Evolutionary conservation across 2,113 vertebrate species (phyloP), one percentile per base, ranked within the genome.

Genomic region (Actinemys pallida): DNA sequence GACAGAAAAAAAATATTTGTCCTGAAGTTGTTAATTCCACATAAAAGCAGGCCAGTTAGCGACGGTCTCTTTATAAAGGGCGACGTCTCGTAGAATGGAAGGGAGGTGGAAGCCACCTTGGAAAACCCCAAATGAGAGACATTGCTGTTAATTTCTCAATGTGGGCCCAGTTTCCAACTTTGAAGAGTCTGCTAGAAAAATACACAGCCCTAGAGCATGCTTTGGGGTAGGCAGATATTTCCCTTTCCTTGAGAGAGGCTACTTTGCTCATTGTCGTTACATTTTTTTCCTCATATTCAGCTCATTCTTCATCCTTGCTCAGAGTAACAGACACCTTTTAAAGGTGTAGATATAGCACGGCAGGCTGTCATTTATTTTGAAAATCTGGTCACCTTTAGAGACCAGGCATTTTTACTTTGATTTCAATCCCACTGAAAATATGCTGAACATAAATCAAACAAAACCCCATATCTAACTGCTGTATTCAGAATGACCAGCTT

Each of bases 161-260:
- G 53, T 13, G 39, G 19, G 35, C 4, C 39, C 56, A 6, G 19
- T n/a, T 11, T 52, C 3, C 25, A 17, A 29, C 54, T 56, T 39
- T 16, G 5, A 27, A 14, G 10, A 11, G n/a, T 11, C 11, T 19
- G 25, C 24, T 54, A 92, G 59, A 90, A 56, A 78, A 6, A 10
- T 4, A 5, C 53, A n/a, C 54, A 0, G 0, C 3, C 22, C 20
- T 84, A 72, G 11, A 53, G 12, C 9, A 4, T 22, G 4, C 25
- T 19, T 0, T n/a, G 8, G 56, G 6, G 35, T 81, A 75, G 45
- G 20, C 57, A 80, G 59, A 47, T 13, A 39, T 29, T 39, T 62
- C 78, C 42, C 0, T 0, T 56, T 6, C 65, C 11, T 69, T 47
- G 57, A 47, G 72, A 31, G 69, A 79, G 1, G 6, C 72, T n/a